Evolutionary conservation across 37 sponge, comb jelly and placozoan species (phyloP), one percentile per base, ranked within the genome.

Genomic region (Cladorhizidae sp.): DNA sequence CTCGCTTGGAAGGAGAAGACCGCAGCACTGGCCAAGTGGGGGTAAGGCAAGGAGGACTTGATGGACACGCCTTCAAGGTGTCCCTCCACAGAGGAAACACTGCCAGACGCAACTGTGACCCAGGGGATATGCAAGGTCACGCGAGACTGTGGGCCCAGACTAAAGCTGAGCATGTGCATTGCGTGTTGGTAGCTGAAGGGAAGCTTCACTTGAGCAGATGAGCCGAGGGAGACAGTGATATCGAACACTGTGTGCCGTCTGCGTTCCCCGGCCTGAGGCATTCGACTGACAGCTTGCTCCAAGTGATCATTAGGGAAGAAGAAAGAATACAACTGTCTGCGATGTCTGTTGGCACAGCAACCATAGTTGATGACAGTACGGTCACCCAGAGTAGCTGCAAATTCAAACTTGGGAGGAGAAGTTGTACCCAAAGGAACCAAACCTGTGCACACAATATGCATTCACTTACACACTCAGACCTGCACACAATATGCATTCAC

Each of bases 261-360:
- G 72, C 42, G 81, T 59, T 88, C 79, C 20, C 94, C 94, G 6
- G 80, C 67, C 31, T 67, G 52, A 35, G 88, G 94, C 25, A 64
- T 0, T 21, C 23, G n/a, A n/a, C 87, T 79, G 12, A 83, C 74
- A n/a, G 72, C 69, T 2, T 70, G 32, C 28, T 61, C 80, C 23
- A 33, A 35, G 70, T 79, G 83, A 73, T 90, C 88, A 67, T 67
- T 75, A 1, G 94, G 94, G 74, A 87, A 86, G 51, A 94, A 94
- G 62, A 90, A 75, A 0, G 43, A 36, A 54, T 90, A 88, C 23
- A 94, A 70, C 6, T 56, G 33, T 6, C 38, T 76, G 77, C 90
- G 67, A 18, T 85, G 85, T 5, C 80, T 57, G 72, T 85, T 85
- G 25, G 52, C 90, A 85, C 80, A 90, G 45, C 76, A 78, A 52